phyloP scores from a whole-genome alignment of 2,888 invertebrate species.

The Volucella bombylans region DNA sequence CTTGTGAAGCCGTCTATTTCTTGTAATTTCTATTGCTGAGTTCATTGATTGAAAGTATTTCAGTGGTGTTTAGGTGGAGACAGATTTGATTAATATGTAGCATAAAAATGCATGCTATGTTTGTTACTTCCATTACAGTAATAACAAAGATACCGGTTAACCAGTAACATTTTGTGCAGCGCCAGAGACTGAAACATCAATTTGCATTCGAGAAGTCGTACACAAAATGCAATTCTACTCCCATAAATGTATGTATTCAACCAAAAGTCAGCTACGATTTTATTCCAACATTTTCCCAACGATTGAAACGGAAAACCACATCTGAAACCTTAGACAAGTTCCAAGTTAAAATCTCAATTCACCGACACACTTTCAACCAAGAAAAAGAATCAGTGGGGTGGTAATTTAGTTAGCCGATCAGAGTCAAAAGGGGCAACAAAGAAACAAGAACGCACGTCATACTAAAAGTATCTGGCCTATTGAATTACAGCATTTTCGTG shows the following conservation, averaged over 20 bases:
- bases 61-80: too few species aligned
- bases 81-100: too few species aligned
- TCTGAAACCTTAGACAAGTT: slow-evolving; percentile 64
- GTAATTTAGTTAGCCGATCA: slow-evolving; percentile 50
- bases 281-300: neutral
- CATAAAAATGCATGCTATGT: too few species aligned
- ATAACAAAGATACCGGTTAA: too few species aligned
- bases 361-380: slow-evolving; percentile 27
- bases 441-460: slow-evolving; percentile 56
- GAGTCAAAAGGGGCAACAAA: slow-evolving; percentile 18
- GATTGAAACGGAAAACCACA: slow-evolving; percentile 34
- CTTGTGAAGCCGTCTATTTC: too few species aligned
- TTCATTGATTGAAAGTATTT: too few species aligned
- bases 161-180: too few species aligned
- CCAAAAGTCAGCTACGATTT: slow-evolving; percentile 53
- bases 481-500: slow-evolving; percentile 50
- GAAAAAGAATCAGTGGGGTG: slow-evolving; percentile 4
- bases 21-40: too few species aligned
- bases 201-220: slow-evolving; percentile 12
- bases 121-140: too few species aligned
- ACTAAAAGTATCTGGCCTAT: slow-evolving; percentile 41
- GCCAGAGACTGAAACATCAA: too few species aligned
- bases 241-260: slow-evolving; percentile 24
- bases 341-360: slow-evolving; percentile 36
- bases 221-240: slow-evolving; percentile 1